phyloP scores from a whole-genome alignment of 23 tunicate species.

The Oikopleura albicans region DNA sequence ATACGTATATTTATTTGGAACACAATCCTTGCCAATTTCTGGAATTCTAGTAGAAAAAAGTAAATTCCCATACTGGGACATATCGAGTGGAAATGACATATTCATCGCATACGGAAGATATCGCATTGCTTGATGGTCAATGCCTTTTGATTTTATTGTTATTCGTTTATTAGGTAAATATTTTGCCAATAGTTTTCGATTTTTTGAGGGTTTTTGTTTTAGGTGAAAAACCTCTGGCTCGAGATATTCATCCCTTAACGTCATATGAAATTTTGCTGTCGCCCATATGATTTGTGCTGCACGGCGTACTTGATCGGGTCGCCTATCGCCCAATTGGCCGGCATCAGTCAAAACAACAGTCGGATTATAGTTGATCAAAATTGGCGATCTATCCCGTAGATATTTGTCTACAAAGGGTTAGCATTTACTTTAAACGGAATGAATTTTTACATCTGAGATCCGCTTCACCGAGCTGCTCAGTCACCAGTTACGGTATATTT shows the following conservation, averaged over 20 bases:
- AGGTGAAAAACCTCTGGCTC: slow-evolving; percentile 73
- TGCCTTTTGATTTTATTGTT: neutral
- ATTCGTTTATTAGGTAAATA: neutral
- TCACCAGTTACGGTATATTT: too few relatives aligned
- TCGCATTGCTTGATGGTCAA: neutral
- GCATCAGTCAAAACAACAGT: slow-evolving; percentile 28
- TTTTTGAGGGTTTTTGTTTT: slow-evolving; percentile 19
- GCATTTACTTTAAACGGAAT: slow-evolving; percentile 36
- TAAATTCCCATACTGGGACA: slow-evolving; percentile 35
- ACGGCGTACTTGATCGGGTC: neutral
- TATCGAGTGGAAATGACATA: slow-evolving; percentile 73
- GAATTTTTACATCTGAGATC: too few relatives aligned
- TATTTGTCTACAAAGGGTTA: slow-evolving; percentile 95
- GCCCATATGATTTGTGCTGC: slow-evolving; percentile 11
- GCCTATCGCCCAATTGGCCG: neutral
- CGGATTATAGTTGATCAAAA: slow-evolving; percentile 78
- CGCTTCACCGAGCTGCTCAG: too few relatives aligned
- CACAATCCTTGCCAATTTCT: neutral
- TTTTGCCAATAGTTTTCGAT: slow-evolving; percentile 25
- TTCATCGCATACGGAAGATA: slow-evolving; percentile 47
- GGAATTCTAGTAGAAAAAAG: neutral
- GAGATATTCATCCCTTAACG: slow-evolving; percentile 30
- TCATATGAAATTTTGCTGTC: slow-evolving; percentile 43
- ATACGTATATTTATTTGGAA: too few relatives aligned
- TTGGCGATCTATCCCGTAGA: slow-evolving; percentile 46